Conservation (phyloP, 2,797 vertebrate genomes). For the Arrhamphus sclerolepis region DNA sequence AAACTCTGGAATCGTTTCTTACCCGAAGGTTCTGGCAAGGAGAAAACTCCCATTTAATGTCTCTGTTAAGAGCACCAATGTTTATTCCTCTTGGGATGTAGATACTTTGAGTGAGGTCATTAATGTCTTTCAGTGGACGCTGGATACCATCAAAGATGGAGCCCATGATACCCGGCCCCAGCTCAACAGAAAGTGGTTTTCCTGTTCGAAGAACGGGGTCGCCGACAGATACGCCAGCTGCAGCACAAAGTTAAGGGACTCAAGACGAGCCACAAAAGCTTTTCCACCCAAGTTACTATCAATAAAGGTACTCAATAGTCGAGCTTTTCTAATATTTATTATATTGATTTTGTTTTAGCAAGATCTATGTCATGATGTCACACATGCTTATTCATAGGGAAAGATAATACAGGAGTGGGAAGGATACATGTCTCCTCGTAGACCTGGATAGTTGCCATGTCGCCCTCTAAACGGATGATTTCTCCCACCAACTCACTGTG, state of each 20-base stretch:
- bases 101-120: slow-evolving; percentile 92
- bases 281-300: background rate
- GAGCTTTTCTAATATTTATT: too few species aligned
- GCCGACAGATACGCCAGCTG: slow-evolving; percentile 96
- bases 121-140: slow-evolving; percentile 95
- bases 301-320: background rate
- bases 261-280: background rate
- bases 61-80: slow-evolving; percentile 91
- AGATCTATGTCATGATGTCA: background rate
- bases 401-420: slow-evolving; percentile 32
- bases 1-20: slow-evolving; percentile 42
- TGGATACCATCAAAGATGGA: slow-evolving; percentile 99
- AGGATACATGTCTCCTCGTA: slow-evolving; percentile 99
- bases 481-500: slow-evolving; percentile 97
- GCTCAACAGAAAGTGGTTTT: slow-evolving; percentile 95
- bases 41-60: slow-evolving; percentile 94
- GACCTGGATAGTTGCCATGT: slow-evolving; percentile 98
- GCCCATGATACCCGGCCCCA: slow-evolving; percentile 98
- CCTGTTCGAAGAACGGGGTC: slow-evolving; percentile 97
- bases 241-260: slow-evolving; percentile 78
- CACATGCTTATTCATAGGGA: background rate
- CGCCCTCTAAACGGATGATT: slow-evolving; percentile 97
- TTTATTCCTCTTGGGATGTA: slow-evolving; percentile 99
- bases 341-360: background rate
- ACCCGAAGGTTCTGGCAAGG: slow-evolving; percentile 91